These are phyloP conservation scores for Thera britannica DNA, from an alignment of 2,888 invertebrate genomes.

Conservation along the genomic window DNA sequence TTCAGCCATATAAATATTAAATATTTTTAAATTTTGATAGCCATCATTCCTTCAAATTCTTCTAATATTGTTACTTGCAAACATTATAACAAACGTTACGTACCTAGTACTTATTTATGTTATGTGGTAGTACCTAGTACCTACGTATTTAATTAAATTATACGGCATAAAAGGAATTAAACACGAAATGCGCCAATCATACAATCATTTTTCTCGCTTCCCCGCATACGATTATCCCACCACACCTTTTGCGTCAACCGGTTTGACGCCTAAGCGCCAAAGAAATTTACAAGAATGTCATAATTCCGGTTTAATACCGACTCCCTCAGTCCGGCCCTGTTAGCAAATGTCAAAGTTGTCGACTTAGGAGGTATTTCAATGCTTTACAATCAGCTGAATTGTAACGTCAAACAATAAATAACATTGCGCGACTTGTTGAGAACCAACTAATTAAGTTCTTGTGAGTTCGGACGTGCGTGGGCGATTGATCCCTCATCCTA, in stretches of 20 bases:
- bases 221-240: too few relatives aligned
- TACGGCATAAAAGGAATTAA: too few relatives aligned
- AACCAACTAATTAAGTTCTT: conserved; percentile 81
- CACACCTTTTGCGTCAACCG: not conserved
- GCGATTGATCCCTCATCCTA: conserved; percentile 59
- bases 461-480: conserved; percentile 70
- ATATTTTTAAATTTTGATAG: too few relatives aligned
- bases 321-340: conserved; percentile 17
- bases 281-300: not conserved
- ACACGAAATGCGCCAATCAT: not conserved
- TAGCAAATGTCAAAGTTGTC: conserved; percentile 41
- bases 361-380: conserved; percentile 61
- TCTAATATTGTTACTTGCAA: too few relatives aligned
- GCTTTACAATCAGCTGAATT: conserved; percentile 69
- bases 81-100: too few relatives aligned
- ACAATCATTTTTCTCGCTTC: not conserved
- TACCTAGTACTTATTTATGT: too few relatives aligned
- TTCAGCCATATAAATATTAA: too few relatives aligned
- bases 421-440: conserved; percentile 67
- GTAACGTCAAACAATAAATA: conserved; percentile 74
- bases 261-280: not conserved
- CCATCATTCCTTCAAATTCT: too few relatives aligned
- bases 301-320: not conserved
- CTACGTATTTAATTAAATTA: too few relatives aligned
- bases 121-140: too few relatives aligned